Evolutionary conservation across 2,113 vertebrate genomes (phyloP).

Genomic region (Sceloporus tristichus): DNA sequence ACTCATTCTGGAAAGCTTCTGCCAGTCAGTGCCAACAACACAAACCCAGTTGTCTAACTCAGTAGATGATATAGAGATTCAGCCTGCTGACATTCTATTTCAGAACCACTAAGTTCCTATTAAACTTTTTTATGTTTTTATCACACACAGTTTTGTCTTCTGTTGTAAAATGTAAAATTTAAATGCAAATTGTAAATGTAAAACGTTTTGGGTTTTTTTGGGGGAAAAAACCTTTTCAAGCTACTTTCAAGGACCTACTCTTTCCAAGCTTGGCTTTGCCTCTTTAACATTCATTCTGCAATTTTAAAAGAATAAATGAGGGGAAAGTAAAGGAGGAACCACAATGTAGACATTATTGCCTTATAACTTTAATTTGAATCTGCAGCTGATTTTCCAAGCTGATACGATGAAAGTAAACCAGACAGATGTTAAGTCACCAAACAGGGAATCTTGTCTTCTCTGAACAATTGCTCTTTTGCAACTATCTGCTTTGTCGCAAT

Average conservation of each 20-base stretch:
- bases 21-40: neutral
- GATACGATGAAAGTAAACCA: slow-evolving; percentile 44
- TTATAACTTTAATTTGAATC: slow-evolving; percentile 31
- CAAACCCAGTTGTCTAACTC: neutral
- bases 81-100: no score
- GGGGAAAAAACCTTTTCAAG: neutral
- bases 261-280: neutral
- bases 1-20: neutral
- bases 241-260: no score
- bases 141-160: neutral
- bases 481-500: slow-evolving; percentile 22
- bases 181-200: no score
- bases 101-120: no score
- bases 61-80: no score
- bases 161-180: no score
- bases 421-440: neutral
- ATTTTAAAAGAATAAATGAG: neutral
- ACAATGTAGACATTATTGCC: slow-evolving; percentile 32
- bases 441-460: slow-evolving; percentile 14
- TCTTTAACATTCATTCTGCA: neutral
- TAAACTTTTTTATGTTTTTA: no score
- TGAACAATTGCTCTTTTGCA: neutral
- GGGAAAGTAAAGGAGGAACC: neutral
- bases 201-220: no score
- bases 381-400: slow-evolving; percentile 18